Evolutionary conservation across 30 jellyfish, hydroid and myxozoan genomes (phyloP), one percentile per base, ranked within the genome.

Genomic region (Catostylus mosaicus): DNA sequence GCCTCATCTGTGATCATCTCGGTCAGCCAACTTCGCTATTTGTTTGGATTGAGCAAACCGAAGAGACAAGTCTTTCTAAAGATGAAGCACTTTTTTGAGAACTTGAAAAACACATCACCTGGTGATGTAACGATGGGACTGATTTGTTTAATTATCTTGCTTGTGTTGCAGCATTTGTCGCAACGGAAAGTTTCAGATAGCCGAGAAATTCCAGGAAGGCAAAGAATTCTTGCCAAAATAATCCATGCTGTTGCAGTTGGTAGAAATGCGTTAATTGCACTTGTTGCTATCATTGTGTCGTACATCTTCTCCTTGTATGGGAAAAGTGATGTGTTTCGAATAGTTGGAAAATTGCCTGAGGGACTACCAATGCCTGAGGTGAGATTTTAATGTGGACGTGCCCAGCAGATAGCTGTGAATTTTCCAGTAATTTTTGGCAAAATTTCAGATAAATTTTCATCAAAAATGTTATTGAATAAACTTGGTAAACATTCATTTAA

Each of bases 361-460:
- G 98, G 98, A 24, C 78, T 92, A 11, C 98, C 98, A 14, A 33
- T 43, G 10, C 65, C 78, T 3, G 52, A 75, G 92, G 98, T 92
- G 45, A 8, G 81, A 46, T 46, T 46, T 46, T 46, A 46, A 46
- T 9, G 60, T n/a, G n/a, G n/a, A n/a, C n/a, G n/a, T n/a, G n/a
- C n/a, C n/a, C n/a, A n/a, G n/a, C n/a, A n/a, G n/a, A n/a, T 9
- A 46, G 19, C 60, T 19, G 11, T 46, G 60, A 46, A 46, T 46
- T 46, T 46, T 46, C 60, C 11, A n/a, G n/a, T n/a, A n/a, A n/a
- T n/a, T n/a, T n/a, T n/a, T n/a, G n/a, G n/a, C n/a, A n/a, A n/a
- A n/a, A n/a, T n/a, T n/a, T n/a, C n/a, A n/a, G n/a, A n/a, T n/a
- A n/a, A n/a, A n/a, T n/a, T n/a, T n/a, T n/a, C n/a, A n/a, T n/a